phyloP scores from a whole-genome alignment of 2,888 invertebrate species.

The Neocrepidodera transversa region DNA sequence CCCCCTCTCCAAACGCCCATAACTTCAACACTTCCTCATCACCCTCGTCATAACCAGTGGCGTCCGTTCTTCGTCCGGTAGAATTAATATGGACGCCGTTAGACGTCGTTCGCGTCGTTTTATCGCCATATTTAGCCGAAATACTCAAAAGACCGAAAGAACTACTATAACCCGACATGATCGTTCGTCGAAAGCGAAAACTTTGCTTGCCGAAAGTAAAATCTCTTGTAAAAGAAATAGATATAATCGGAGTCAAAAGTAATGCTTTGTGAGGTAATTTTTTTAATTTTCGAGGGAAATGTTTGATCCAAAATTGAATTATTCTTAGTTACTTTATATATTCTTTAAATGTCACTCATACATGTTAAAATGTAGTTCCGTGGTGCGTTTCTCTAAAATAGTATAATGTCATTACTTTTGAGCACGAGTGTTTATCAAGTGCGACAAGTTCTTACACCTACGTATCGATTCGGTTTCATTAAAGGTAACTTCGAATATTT shows the following conservation, averaged over 20 bases:
- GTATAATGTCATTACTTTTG: slow-evolving; percentile 15
- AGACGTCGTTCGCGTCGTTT: slow-evolving; percentile 31
- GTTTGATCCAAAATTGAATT: too few relatives aligned
- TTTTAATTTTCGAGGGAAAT: too few relatives aligned
- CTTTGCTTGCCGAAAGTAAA: background rate
- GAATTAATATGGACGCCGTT: slow-evolving; percentile 26
- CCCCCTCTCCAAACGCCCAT: slow-evolving; percentile 26
- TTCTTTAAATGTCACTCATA: too few relatives aligned
- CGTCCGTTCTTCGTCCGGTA: slow-evolving; percentile 20
- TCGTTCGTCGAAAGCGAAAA: slow-evolving; percentile 20
- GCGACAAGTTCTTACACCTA: slow-evolving; percentile 46
- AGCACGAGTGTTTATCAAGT: slow-evolving; percentile 27
- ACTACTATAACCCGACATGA: slow-evolving; percentile 42
- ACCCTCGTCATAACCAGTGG: slow-evolving; percentile 1
- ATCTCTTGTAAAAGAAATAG: slow-evolving; percentile 3
- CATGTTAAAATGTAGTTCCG: too few relatives aligned
- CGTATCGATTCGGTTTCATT: slow-evolving; percentile 35
- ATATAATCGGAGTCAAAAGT: slow-evolving; percentile 4
- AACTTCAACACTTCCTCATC: slow-evolving; percentile 11
- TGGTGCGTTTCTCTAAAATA: background rate
- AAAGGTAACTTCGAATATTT: slow-evolving; percentile 15
- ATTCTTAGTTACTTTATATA: too few relatives aligned
- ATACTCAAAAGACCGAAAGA: slow-evolving; percentile 38
- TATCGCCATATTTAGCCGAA: slow-evolving; percentile 32
- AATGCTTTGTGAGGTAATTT: too few relatives aligned